These are phyloP conservation scores for Lepus timidus DNA, from an alignment of 2,113 vertebrate species.

Conservation along the genomic window DNA sequence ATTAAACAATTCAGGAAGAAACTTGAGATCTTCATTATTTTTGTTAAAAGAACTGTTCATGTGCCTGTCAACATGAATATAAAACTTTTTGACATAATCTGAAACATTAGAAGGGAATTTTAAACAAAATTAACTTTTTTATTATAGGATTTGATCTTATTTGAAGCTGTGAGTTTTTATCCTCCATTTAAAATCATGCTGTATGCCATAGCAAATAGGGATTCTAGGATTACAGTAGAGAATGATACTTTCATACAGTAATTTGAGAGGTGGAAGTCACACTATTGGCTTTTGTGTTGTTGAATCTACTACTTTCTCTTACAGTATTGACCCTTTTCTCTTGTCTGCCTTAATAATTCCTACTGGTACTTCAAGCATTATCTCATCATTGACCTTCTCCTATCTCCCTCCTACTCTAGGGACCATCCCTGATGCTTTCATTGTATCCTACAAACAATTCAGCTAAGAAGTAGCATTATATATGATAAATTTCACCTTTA, in stretches of 20 bases:
- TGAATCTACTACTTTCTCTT: background rate
- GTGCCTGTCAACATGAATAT: background rate
- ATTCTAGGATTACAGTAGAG: background rate
- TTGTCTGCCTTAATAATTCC: background rate
- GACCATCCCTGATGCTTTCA: background rate
- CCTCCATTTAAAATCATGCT: background rate
- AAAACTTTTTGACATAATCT: background rate
- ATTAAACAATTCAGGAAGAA: background rate
- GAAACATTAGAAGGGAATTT: slow-evolving; percentile 43
- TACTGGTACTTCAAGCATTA: background rate
- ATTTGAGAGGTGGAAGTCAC: background rate
- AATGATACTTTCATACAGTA: background rate
- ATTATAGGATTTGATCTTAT: background rate
- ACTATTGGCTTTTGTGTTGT: background rate
- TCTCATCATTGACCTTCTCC: background rate
- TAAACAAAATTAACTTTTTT: background rate
- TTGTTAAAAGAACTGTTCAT: background rate
- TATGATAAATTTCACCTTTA: background rate
- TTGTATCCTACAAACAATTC: background rate
- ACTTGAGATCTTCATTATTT: background rate
- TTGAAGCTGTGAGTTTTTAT: background rate
- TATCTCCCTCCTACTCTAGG: background rate
- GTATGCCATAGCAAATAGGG: background rate
- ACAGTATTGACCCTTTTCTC: background rate
- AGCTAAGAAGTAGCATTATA: background rate